Percentiles rank a stretch among this genome's conserved stretches.
Conservation (phyloP, 2,113 vertebrate genomes). For the Protomyctophum bolini region DNA sequence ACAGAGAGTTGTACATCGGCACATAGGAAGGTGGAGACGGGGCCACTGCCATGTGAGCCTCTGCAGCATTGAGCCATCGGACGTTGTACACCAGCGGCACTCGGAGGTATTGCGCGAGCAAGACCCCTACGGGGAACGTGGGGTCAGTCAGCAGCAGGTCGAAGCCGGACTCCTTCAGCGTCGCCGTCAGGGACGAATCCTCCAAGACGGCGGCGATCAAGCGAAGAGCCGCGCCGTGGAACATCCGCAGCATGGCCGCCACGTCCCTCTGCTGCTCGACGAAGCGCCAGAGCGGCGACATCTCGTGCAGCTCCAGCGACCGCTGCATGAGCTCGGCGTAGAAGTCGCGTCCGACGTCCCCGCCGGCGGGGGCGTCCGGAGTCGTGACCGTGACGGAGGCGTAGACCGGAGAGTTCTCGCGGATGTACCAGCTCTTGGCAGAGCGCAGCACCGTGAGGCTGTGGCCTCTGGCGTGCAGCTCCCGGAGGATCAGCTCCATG, state of each 20-base stretch:
- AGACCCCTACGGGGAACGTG: constrained; percentile 51
- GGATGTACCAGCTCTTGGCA: constrained; percentile 53
- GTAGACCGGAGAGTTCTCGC: constrained; percentile 39
- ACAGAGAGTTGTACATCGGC: constrained; percentile 54
- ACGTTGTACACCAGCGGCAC: constrained; percentile 63
- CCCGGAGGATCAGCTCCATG: constrained; percentile 66
- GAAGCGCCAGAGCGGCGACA: constrained; percentile 11
- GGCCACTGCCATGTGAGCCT: constrained; percentile 55
- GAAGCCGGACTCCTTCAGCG: constrained; percentile 39
- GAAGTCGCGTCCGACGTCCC: constrained; percentile 19
- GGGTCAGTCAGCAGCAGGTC: constrained; percentile 66
- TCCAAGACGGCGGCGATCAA: constrained; percentile 54
- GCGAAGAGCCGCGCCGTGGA: constrained; percentile 20
- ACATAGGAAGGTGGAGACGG: constrained; percentile 62
- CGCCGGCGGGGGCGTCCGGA: background rate
- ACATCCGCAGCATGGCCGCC: accelerated
- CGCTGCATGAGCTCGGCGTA: constrained; percentile 45
- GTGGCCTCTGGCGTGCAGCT: constrained; percentile 67
- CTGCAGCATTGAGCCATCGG: constrained; percentile 60
- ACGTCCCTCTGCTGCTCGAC: constrained; percentile 23
- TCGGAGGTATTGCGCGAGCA: constrained; percentile 59
- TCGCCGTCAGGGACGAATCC: constrained; percentile 20
- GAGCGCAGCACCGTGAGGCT: constrained; percentile 67
- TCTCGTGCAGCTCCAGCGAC: constrained; percentile 41
- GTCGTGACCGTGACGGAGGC: constrained; percentile 21